A percentile compares a stretch with the other conserved stretches of the same genome.
Evolutionary conservation across 1,140 invertebrate species (phyloP).

Genomic region (Reticulitermes speratus): DNA sequence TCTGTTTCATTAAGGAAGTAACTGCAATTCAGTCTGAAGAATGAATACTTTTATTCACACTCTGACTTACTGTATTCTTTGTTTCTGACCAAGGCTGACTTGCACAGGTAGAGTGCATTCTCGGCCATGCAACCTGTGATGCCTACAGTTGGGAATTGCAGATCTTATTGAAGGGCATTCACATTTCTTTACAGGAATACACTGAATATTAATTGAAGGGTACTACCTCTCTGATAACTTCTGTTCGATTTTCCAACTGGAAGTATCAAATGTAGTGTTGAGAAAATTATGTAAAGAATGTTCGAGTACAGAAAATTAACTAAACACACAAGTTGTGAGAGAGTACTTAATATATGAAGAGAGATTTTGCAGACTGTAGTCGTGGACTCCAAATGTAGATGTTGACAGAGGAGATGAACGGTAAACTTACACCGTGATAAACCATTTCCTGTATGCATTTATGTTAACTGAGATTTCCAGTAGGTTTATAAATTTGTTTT

Average conservation of each 20-base stretch:
- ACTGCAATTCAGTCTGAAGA: too few relatives aligned
- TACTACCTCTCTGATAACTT: too few relatives aligned
- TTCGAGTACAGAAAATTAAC: too few relatives aligned
- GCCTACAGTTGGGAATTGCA: background rate
- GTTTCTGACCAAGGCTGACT: background rate
- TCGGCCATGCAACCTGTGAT: background rate
- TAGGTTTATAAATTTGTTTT: constrained; percentile 19
- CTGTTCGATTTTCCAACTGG: too few relatives aligned
- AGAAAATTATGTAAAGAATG: too few relatives aligned
- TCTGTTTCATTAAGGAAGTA: background rate
- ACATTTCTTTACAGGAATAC: background rate
- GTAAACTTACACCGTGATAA: background rate
- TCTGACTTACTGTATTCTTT: too few relatives aligned
- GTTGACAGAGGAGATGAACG: background rate
- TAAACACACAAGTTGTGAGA: too few relatives aligned
- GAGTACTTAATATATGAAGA: background rate
- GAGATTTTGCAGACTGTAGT: background rate
- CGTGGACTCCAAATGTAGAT: background rate
- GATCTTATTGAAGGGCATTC: background rate
- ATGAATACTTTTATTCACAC: too few relatives aligned
- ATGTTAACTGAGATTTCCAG: constrained; percentile 18
- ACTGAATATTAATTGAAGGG: too few relatives aligned
- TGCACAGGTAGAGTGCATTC: background rate
- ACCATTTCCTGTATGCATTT: constrained; percentile 29
- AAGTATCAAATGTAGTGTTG: too few relatives aligned